Base-by-base conservation (phyloP, 2,797 vertebrate genomes). In the Microctenopoma stevenorrisi region DNA sequence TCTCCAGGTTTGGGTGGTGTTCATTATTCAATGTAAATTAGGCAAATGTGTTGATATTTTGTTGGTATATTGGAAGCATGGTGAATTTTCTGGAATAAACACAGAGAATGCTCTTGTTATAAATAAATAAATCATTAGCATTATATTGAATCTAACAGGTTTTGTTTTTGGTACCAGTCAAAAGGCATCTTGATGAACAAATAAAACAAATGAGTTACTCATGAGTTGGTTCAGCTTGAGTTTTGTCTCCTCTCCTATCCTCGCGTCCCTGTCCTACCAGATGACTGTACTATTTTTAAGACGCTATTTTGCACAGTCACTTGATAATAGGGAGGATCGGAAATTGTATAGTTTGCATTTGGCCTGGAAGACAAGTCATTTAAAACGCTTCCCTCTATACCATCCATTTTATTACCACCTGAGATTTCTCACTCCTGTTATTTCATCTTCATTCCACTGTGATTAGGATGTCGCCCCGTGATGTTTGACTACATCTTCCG, bases 1-100 rank as follows among this genome's bases (percentile, higher is more conserved):
- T 72, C 52, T 64, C 64, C 64, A 75, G 68, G 73, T 84, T 76
- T 64, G n/a, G 37, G 9, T 42, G 33, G 38, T 11, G 7, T 33
- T 67, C 11, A 52, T 26, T 52, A 18, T 60, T 54, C 25, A 30
- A 68, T 69, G 40, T 52, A 64, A 58, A 81, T 30, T 7, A 47
- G 33, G 47, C 43, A 14, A 53, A 37, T 73, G 13, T 33, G 46
- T 40, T 47, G 4, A 22, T 30, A 33, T 56, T 38, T 28, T 49
- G 13, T 43, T 59, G 12, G 30, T 61, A 22, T 11, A 46, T n/a
- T 28, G 1, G 2, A 30, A 44, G 22, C 63, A 13, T 28, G 11
- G 30, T 37, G 8, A 5, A 12, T 14, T 47, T 50, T 53, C 4
- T 12, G 37, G 16, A 28, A 44, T 22, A 38, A 18, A 13, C 26